These are phyloP conservation scores for Drosophila virilis DNA, from an alignment of 1,140 invertebrate species.

Conservation along the genomic window DNA sequence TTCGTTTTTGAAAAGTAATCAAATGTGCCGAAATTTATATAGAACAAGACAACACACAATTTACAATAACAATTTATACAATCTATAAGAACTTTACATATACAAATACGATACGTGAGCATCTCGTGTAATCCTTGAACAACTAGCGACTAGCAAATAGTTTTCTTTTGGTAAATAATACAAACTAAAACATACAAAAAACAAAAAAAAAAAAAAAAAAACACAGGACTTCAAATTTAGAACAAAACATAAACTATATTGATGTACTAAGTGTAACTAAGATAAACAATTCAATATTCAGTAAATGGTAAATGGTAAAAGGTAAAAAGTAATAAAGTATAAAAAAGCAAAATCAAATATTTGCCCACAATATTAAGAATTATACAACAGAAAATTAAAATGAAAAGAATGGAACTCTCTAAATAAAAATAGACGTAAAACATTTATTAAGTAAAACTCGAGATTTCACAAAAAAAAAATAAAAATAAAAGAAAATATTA, in stretches of 20 bases:
- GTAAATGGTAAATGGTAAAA: background rate
- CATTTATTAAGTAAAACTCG: slow-evolving; percentile 38
- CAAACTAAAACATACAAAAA: too few relatives aligned
- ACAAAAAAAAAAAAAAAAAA: slow-evolving; percentile 2
- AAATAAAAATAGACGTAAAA: slow-evolving; percentile 40
- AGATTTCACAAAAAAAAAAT: slow-evolving; percentile 28
- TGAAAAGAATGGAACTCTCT: slow-evolving; percentile 12
- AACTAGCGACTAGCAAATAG: slow-evolving; percentile 41
- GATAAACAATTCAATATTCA: slow-evolving; percentile 31
- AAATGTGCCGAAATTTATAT: slow-evolving; percentile 53
- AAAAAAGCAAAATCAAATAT: slow-evolving; percentile 17
- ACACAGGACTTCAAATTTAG: slow-evolving; percentile 46
- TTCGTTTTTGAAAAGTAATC: slow-evolving; percentile 38
- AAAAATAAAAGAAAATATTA: slow-evolving; percentile 25
- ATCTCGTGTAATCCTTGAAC: slow-evolving; percentile 42
- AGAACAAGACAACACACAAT: slow-evolving; percentile 42
- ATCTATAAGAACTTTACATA: slow-evolving; percentile 46
- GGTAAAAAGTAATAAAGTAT: background rate
- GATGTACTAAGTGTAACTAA: slow-evolving; percentile 42
- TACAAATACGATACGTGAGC: slow-evolving; percentile 17
- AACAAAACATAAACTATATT: slow-evolving; percentile 44
- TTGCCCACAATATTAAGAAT: slow-evolving; percentile 14
- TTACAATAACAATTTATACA: slow-evolving; percentile 56
- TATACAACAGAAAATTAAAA: slow-evolving; percentile 30
- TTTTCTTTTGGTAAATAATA: slow-evolving; percentile 22